phyloP scores from a whole-genome alignment of 2,113 vertebrate genomes.

The Ceyx margarethae region DNA sequence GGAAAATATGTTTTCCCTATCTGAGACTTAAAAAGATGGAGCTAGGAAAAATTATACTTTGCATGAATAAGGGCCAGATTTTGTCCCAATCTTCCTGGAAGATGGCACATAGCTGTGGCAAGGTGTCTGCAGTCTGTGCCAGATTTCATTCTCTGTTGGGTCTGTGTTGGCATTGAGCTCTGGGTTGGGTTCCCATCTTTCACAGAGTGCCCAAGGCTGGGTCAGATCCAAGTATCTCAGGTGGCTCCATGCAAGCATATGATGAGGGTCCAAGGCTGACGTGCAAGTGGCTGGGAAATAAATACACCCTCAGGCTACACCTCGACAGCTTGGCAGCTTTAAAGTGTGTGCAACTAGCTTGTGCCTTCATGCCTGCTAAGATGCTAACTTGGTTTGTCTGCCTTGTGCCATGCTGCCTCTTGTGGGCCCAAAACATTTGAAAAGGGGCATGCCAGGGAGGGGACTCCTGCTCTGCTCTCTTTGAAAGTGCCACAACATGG shows the following conservation, averaged over 20 bases:
- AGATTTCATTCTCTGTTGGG: neutral
- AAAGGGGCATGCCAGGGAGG: neutral
- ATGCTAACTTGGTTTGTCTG: accelerated
- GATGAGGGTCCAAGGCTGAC: neutral
- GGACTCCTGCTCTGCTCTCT: neutral
- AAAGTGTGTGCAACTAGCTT: neutral
- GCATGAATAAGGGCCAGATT: neutral
- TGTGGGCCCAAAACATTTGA: neutral
- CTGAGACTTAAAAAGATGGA: neutral
- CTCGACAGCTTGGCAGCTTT: neutral
- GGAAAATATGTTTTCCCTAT: neutral
- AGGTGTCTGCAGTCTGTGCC: neutral
- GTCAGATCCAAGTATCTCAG: neutral
- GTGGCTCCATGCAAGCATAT: accelerated
- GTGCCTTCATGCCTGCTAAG: neutral
- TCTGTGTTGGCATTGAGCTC: neutral
- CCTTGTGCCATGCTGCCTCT: neutral
- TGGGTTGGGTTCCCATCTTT: neutral
- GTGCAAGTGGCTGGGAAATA: neutral
- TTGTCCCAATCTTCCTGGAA: neutral
- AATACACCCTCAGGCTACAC: neutral
- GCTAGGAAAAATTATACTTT: neutral
- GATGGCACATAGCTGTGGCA: accelerated
- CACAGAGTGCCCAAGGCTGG: neutral
- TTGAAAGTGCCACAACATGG: neutral